Conservation (phyloP, 2,797 vertebrate species). For the Hipposideros larvatus region DNA sequence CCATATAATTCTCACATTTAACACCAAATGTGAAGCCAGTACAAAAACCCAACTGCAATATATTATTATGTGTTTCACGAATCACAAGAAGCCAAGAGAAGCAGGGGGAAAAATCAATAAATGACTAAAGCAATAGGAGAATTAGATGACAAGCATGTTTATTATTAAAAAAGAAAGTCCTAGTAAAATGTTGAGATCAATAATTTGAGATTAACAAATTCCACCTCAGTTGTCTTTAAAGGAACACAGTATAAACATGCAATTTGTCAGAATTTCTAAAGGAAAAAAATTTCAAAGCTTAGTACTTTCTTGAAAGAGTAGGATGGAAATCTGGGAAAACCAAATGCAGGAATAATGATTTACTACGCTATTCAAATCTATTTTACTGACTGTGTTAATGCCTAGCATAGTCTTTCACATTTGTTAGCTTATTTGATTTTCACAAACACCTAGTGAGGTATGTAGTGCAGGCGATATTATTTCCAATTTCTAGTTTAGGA, state of each 20-base stretch:
- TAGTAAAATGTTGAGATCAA: slow-evolving; percentile 55
- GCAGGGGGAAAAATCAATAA: background rate
- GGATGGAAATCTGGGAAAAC: slow-evolving; percentile 19
- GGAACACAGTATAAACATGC: slow-evolving; percentile 47
- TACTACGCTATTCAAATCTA: slow-evolving; percentile 57
- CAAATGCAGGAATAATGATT: slow-evolving; percentile 50
- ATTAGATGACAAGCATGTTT: slow-evolving; percentile 48
- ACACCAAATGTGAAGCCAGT: slow-evolving; percentile 23
- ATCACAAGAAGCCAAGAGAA: slow-evolving; percentile 61
- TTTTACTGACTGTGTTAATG: slow-evolving; percentile 18
- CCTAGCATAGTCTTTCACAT: background rate
- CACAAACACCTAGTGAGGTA: background rate
- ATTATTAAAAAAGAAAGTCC: slow-evolving; percentile 55
- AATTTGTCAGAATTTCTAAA: slow-evolving; percentile 57
- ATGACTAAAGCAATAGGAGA: slow-evolving; percentile 47
- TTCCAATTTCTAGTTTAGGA: slow-evolving; percentile 16
- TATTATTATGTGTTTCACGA: slow-evolving; percentile 2
- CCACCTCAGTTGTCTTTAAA: slow-evolving; percentile 44
- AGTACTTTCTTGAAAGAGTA: slow-evolving; percentile 40
- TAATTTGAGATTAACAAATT: slow-evolving; percentile 62
- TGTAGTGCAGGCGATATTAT: background rate
- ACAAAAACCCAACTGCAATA: slow-evolving; percentile 7
- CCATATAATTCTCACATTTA: background rate
- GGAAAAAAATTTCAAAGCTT: slow-evolving; percentile 50
- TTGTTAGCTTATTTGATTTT: slow-evolving; percentile 52